These are phyloP conservation scores for Poecilia wingei DNA, from an alignment of 2,797 vertebrate genomes.

Conservation along the genomic window DNA sequence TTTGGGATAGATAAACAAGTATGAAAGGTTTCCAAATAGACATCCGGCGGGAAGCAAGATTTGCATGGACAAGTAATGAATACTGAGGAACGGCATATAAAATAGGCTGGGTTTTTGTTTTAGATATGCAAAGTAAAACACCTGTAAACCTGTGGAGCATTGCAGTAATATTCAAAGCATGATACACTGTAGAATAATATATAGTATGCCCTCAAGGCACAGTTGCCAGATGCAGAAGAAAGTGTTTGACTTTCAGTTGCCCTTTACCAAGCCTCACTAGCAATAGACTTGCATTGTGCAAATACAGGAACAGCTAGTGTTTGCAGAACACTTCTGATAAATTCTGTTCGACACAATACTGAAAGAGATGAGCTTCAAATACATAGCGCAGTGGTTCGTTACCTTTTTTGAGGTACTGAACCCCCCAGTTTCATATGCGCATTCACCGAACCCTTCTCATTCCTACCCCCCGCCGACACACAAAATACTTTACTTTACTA, in stretches of 20 bases:
- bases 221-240: slow-evolving; percentile 14
- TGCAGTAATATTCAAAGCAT: slow-evolving; percentile 25
- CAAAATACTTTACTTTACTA: too few relatives aligned
- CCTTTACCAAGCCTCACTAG: slow-evolving; percentile 9
- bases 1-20: slow-evolving; percentile 59
- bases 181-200: slow-evolving; percentile 10
- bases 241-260: slow-evolving; percentile 29
- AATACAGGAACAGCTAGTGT: slow-evolving; percentile 7
- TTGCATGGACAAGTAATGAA: slow-evolving; percentile 52
- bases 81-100: slow-evolving; percentile 20
- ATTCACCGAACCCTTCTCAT: too few relatives aligned
- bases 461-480: too few relatives aligned
- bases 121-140: slow-evolving; percentile 31
- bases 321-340: background rate
- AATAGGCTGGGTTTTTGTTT: slow-evolving; percentile 7
- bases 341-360: background rate
- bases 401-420: too few relatives aligned
- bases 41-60: slow-evolving; percentile 42
- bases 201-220: slow-evolving; percentile 4
- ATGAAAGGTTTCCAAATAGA: slow-evolving; percentile 54
- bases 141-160: slow-evolving; percentile 21
- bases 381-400: background rate
- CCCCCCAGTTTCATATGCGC: too few relatives aligned
- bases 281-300: slow-evolving; percentile 16
- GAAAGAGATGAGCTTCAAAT: background rate